Percentiles rank a stretch among this genome's conserved stretches.
These are phyloP conservation scores for Ardeotis arabs DNA, from an alignment of 2,113 vertebrate species.

Conservation along the genomic window DNA sequence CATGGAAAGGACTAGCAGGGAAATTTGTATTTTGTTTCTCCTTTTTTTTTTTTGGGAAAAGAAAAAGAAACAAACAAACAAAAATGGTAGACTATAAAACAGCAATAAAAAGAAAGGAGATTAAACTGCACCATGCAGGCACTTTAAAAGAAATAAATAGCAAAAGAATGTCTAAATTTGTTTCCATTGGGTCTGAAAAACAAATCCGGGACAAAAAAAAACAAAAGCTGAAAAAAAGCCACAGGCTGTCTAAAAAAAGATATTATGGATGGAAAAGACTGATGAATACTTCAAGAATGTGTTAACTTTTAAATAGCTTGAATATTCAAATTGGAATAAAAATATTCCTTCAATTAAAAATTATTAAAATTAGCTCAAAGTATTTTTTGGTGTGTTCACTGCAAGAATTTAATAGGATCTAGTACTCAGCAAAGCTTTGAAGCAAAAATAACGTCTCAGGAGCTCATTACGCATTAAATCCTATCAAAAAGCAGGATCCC, in stretches of 20 bases:
- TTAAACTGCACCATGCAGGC: conserved; percentile 1
- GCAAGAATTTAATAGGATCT: conserved; percentile 71
- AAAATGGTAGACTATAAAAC: conserved; percentile 23
- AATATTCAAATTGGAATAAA: conserved; percentile 72
- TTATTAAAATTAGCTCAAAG: conserved; percentile 72
- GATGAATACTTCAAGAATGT: conserved; percentile 16
- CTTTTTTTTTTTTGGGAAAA: neutral
- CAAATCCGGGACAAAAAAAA: neutral
- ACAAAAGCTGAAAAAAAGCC: neutral
- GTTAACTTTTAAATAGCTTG: conserved; percentile 63
- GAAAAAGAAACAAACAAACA: neutral
- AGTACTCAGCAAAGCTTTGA: conserved; percentile 72
- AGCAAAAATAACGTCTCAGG: conserved; percentile 73
- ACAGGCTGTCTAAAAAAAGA: neutral
- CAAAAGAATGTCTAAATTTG: neutral
- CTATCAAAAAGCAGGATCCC: conserved; percentile 69
- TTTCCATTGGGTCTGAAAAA: neutral
- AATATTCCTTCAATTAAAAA: conserved; percentile 74
- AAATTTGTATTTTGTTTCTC: conserved; percentile 15
- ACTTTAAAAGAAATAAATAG: conserved; percentile 44
- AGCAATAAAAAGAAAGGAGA: conserved; percentile 44
- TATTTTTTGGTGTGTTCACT: conserved; percentile 62
- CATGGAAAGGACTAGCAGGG: neutral
- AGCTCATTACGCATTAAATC: conserved; percentile 73
- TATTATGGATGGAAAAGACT: neutral